Evolutionary conservation across 2,113 vertebrate species (phyloP).

Genomic region (Cololabis saira): DNA sequence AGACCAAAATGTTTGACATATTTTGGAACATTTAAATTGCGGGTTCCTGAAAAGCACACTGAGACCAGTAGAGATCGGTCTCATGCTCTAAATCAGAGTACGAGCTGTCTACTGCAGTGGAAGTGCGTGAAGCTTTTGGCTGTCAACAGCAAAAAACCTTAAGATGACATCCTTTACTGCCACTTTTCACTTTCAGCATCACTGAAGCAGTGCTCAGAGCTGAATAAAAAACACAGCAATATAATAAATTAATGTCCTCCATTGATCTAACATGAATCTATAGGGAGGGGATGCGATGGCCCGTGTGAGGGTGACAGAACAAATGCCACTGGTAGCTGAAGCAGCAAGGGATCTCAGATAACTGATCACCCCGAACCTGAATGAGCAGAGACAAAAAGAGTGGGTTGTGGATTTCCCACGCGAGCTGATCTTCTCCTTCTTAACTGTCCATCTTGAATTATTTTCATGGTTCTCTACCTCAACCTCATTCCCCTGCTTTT

Average conservation of each 20-base stretch:
- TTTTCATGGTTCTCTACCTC: slow-evolving; percentile 46
- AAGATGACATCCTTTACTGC: slow-evolving; percentile 28
- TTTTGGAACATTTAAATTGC: slow-evolving; percentile 36
- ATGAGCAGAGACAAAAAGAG: slow-evolving; percentile 41
- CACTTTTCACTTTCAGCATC: slow-evolving; percentile 15
- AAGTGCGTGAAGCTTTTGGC: slow-evolving; percentile 25
- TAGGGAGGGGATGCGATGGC: slow-evolving; percentile 22
- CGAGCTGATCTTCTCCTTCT: slow-evolving; percentile 42
- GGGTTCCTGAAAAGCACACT: slow-evolving; percentile 45
- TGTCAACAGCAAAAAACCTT: slow-evolving; percentile 20
- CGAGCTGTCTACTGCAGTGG: slow-evolving; percentile 12
- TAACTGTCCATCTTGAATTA: slow-evolving; percentile 30
- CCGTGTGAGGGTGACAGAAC: slow-evolving; percentile 23
- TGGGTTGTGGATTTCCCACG: slow-evolving; percentile 18
- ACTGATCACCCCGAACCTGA: slow-evolving; percentile 36
- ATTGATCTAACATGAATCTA: slow-evolving; percentile 22
- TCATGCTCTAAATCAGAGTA: slow-evolving; percentile 20
- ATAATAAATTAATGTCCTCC: slow-evolving; percentile 12
- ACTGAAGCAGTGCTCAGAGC: slow-evolving; percentile 17
- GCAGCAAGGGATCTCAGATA: slow-evolving; percentile 25
- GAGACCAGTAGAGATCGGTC: slow-evolving; percentile 30
- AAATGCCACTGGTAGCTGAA: slow-evolving; percentile 36
- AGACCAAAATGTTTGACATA: slow-evolving; percentile 58
- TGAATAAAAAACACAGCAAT: slow-evolving; percentile 18
- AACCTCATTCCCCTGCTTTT: slow-evolving; percentile 45